Percentiles rank a stretch among this genome's conserved stretches.
These are phyloP conservation scores for Hirtodrosophila alboralis DNA, from an alignment of 2,888 invertebrate species.

Conservation along the genomic window DNA sequence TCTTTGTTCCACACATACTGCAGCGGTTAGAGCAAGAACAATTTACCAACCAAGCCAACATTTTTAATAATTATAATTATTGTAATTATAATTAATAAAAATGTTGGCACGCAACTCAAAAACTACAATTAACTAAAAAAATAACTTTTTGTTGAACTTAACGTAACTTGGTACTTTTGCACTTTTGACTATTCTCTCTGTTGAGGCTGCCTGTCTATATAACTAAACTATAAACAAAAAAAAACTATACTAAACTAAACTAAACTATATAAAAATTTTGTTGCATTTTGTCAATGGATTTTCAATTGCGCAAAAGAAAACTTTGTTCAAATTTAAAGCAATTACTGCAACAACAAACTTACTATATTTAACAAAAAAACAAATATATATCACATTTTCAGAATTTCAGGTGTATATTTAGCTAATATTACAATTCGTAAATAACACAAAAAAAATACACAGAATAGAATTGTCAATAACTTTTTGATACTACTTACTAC, in stretches of 20 bases:
- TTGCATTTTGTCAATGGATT: conserved; percentile 77
- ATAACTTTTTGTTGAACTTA: conserved; percentile 23
- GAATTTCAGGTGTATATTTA: conserved; percentile 43
- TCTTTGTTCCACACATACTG: conserved; percentile 55
- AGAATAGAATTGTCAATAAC: conserved; percentile 60
- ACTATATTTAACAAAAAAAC: conserved; percentile 41
- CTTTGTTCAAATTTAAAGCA: conserved; percentile 80
- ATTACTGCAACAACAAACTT: conserved; percentile 68
- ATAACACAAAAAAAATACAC: conserved; percentile 36
- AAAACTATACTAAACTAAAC: conserved; percentile 19
- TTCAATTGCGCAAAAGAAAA: conserved; percentile 59
- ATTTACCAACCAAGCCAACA: conserved; percentile 18
- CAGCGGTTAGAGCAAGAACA: conserved; percentile 34
- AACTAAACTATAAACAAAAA: conserved; percentile 15
- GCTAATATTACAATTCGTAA: conserved; percentile 31
- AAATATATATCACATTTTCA: conserved; percentile 41
- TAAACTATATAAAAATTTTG: conserved; percentile 51
- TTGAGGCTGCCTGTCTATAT: conserved; percentile 46
- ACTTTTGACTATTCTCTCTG: conserved; percentile 39
- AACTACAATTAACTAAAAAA: conserved; percentile 27
- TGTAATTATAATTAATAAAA: too few species aligned
- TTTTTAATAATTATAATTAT: conserved; percentile 1
- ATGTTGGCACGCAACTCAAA: conserved; percentile 30
- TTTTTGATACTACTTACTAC: conserved; percentile 82
- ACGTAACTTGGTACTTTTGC: conserved; percentile 53